These are phyloP conservation scores for Pterocles orientalis DNA, from an alignment of 2,113 vertebrate genomes.

Conservation along the genomic window DNA sequence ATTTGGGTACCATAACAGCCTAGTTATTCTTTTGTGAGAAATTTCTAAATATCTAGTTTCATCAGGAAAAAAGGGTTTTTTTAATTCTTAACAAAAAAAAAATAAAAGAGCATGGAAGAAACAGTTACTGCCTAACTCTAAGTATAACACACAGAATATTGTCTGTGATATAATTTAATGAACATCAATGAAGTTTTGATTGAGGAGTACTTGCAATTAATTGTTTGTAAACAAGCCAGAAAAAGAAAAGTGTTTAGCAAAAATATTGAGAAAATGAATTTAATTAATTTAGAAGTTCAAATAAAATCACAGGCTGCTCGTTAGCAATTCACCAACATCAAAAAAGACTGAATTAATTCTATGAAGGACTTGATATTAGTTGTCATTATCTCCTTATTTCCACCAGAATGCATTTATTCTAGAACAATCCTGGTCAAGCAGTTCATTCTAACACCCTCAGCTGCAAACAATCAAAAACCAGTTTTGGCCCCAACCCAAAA, in stretches of 20 bases:
- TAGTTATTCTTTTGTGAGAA: neutral
- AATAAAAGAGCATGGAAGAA: neutral
- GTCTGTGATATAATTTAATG: neutral
- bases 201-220: constrained; percentile 20
- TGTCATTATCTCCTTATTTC: constrained; percentile 46
- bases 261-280: constrained; percentile 48
- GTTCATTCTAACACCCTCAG: constrained; percentile 33
- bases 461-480: constrained; percentile 42
- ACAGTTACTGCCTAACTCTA: neutral
- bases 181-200: constrained; percentile 19
- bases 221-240: constrained; percentile 50
- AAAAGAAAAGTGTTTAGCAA: constrained; percentile 18
- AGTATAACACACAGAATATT: neutral
- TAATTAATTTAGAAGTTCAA: constrained; percentile 51
- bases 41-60: neutral
- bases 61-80: neutral
- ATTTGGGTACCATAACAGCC: neutral
- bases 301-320: constrained; percentile 11
- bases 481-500: constrained; percentile 44
- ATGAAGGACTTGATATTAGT: constrained; percentile 11
- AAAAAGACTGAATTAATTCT: constrained; percentile 31
- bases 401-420: neutral
- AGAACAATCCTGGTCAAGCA: constrained; percentile 45
- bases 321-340: constrained; percentile 28
- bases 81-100: neutral